A percentile compares a stretch with the other conserved stretches of the same genome.
These are phyloP conservation scores for Cheirogaleus medius DNA, from an alignment of 2,113 vertebrate genomes.

Conservation along the genomic window DNA sequence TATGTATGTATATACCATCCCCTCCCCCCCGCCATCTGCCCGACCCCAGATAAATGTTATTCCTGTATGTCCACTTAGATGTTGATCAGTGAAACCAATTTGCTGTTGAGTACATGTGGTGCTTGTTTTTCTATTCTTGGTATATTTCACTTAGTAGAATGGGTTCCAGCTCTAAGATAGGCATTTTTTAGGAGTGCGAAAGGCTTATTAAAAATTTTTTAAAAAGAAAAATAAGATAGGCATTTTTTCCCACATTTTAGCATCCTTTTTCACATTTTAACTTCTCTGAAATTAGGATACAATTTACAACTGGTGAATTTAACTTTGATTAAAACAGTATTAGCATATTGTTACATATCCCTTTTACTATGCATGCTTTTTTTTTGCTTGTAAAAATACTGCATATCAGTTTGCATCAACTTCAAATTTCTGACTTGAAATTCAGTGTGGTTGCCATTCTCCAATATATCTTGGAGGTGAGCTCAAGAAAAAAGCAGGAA, in stretches of 20 bases:
- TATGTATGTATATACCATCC: no score
- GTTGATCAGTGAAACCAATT: no score
- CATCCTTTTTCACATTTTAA: neutral
- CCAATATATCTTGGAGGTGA: neutral
- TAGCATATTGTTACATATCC: neutral
- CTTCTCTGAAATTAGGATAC: neutral
- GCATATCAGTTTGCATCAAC: neutral
- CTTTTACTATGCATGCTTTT: neutral
- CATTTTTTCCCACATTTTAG: neutral
- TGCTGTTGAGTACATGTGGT: no score
- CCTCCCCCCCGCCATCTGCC: no score
- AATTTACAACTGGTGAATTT: neutral
- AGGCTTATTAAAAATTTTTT: no score
- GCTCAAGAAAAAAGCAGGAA: neutral
- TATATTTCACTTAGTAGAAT: no score
- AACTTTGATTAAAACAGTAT: neutral
- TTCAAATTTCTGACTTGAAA: neutral
- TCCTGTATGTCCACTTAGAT: no score
- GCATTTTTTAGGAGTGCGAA: no score
- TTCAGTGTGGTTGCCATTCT: neutral
- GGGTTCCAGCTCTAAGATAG: no score
- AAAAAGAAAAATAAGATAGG: no score
- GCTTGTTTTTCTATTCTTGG: no score
- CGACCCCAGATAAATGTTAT: no score
- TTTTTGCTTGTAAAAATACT: neutral